Percentiles rank a stretch among this genome's conserved stretches.
Conservation (phyloP, 2,888 invertebrate genomes). For the Metacarcinus magister region DNA sequence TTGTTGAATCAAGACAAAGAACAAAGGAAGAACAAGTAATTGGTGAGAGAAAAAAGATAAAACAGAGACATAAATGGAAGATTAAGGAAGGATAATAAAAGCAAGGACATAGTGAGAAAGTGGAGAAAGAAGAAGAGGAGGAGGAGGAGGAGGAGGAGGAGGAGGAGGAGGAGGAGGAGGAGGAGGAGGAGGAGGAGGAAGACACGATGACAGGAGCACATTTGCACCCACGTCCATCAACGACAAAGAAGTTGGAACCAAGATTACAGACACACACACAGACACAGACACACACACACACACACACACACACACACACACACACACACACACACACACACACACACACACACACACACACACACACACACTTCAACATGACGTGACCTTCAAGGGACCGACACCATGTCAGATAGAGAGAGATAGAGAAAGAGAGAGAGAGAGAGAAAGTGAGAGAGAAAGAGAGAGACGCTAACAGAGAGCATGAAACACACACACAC, state of each 20-base stretch:
- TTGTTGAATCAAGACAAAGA: too few species aligned
- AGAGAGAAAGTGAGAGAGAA: not conserved
- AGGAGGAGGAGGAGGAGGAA: not conserved
- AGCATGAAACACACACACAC: constrained; percentile 23
- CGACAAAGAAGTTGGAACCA: not conserved
- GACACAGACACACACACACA: constrained; percentile 50
- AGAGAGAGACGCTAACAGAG: too few species aligned
- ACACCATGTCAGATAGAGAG: not conserved
- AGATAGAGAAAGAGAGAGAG: not conserved
- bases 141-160: too few species aligned
- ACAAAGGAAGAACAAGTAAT: too few species aligned
- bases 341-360: constrained; percentile 52
- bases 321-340: not conserved
- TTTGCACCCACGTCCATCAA: not conserved
- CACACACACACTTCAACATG: constrained; percentile 40
- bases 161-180: not conserved
- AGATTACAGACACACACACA: constrained; percentile 13
- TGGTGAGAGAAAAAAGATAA: too few species aligned
- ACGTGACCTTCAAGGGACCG: not conserved
- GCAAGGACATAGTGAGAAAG: too few species aligned
- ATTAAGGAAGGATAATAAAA: too few species aligned
- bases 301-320: constrained; percentile 51
- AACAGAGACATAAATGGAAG: too few species aligned
- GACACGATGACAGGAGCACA: not conserved
- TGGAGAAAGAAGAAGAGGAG: too few species aligned